Base-by-base conservation (phyloP, 2,113 vertebrate genomes). In the Pampusana beccarii region DNA sequence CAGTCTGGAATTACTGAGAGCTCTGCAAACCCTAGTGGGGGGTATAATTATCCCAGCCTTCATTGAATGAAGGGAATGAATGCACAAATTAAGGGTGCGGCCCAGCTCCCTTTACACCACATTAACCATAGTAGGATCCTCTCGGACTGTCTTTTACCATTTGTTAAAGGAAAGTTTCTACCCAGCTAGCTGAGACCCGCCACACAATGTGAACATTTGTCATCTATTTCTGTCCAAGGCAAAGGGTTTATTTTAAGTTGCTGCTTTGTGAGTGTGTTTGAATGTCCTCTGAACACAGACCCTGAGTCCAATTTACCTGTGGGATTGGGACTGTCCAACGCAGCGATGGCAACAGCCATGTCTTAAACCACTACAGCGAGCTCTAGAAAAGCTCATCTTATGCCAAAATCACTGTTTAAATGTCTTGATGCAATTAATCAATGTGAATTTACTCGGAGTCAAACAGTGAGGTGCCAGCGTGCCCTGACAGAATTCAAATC, bases 41-140 rank as follows among this genome's bases (percentile, higher is more conserved):
- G 61, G 6, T 96, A 86, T 93, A 90, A 92, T 93, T 90, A 93
- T 92, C 23, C 51, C 73, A 75, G 42, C 10, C 62, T 69, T 44
- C 60, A 34, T 1, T n/a, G 66, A 75, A 36, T 16, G 70, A 67
- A 90, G 78, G 57, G 73, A 60, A 82, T 48, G 65, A 85, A 62
- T 46, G 54, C 69, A 23, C n/a, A 91, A 94, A 58, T 1, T 33
- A 74, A 89, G 48, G 95, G 90, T 91, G 87, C 67, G 80, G 65
- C 19, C 33, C 87, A 73, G 10, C 51, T 87, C 51, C 66, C 51
- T 65, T 70, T 0, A 3, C 64, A 66, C 78, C 92, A 75, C 87
- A 9, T 29, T 29, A 20, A 88, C 81, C 93, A 51, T 21, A 9
- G 16, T 0, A 73, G 84, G 78, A 48, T 94, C 61, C 57, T 87